These are phyloP conservation scores for Corvus hawaiiensis DNA, from an alignment of 2,113 vertebrate genomes.

Conservation along the genomic window DNA sequence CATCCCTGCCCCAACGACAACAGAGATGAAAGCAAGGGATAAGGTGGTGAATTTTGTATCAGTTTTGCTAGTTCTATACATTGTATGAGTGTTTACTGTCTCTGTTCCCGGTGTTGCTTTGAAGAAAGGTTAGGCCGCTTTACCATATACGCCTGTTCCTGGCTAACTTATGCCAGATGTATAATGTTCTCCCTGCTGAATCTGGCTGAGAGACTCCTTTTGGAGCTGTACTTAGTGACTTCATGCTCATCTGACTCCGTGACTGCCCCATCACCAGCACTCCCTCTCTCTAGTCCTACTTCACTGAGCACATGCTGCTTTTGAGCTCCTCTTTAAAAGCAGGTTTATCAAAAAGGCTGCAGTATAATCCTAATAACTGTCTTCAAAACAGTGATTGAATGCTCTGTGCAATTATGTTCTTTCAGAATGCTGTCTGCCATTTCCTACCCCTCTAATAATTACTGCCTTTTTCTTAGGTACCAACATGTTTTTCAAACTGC, in stretches of 20 bases:
- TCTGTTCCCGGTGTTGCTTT: neutral
- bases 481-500: neutral
- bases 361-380: neutral
- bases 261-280: neutral
- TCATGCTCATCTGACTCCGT: neutral
- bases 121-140: neutral
- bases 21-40: neutral
- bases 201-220: neutral
- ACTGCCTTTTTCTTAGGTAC: neutral
- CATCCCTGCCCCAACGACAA: neutral
- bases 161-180: neutral
- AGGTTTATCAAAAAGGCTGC: neutral
- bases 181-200: neutral
- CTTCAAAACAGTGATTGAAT: slow-evolving; percentile 4
- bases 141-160: neutral
- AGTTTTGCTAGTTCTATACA: neutral
- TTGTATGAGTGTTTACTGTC: neutral
- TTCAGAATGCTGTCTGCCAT: slow-evolving; percentile 21
- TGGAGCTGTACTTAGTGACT: neutral
- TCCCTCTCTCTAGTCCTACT: neutral
- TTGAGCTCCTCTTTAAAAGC: neutral
- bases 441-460: slow-evolving; percentile 37
- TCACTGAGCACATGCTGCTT: neutral
- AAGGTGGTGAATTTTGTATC: neutral
- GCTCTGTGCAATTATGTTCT: neutral